phyloP scores from a whole-genome alignment of 1,140 invertebrate species.

The Orussus abietinus region DNA sequence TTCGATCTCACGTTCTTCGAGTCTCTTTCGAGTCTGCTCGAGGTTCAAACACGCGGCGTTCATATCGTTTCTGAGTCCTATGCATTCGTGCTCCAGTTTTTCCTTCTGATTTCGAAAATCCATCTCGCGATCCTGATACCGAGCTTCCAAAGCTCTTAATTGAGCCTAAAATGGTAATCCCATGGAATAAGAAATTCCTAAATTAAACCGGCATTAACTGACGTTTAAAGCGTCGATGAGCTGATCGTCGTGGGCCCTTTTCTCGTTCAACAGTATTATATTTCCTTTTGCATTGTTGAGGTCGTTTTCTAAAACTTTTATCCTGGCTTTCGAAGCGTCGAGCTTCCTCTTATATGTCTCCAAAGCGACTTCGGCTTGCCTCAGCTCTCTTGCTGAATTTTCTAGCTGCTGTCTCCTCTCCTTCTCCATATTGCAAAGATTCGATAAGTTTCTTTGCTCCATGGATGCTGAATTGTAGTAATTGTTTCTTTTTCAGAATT shows the following conservation, averaged over 20 bases:
- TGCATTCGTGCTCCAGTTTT: slow-evolving; percentile 26
- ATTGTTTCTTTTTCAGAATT: slow-evolving; percentile 9
- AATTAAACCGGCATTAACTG: slow-evolving; percentile 14
- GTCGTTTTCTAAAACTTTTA: slow-evolving; percentile 58
- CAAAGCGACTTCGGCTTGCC: slow-evolving; percentile 33
- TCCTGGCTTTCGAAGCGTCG: slow-evolving; percentile 55
- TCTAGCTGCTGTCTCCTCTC: slow-evolving; percentile 56
- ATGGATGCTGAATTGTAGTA: slow-evolving; percentile 11
- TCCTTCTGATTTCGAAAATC: slow-evolving; percentile 22
- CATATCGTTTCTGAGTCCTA: slow-evolving; percentile 30
- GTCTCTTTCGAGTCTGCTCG: slow-evolving; percentile 23
- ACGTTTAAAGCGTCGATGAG: slow-evolving; percentile 57
- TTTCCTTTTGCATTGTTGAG: slow-evolving; percentile 47
- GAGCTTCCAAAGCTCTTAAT: slow-evolving; percentile 26
- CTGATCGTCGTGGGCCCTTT: slow-evolving; percentile 57
- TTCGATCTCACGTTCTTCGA: slow-evolving; percentile 36
- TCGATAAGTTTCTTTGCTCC: slow-evolving; percentile 24
- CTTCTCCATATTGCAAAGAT: slow-evolving; percentile 54
- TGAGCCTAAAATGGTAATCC: slow-evolving; percentile 26
- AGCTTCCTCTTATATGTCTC: slow-evolving; percentile 57
- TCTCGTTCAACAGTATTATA: slow-evolving; percentile 54
- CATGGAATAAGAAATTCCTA: slow-evolving; percentile 6
- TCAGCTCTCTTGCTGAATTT: slow-evolving; percentile 52
- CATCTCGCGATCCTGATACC: slow-evolving; percentile 26
- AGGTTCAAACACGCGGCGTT: slow-evolving; percentile 23